These are phyloP conservation scores for Tyria jacobaeae DNA, from an alignment of 2,888 invertebrate genomes.

Conservation along the genomic window DNA sequence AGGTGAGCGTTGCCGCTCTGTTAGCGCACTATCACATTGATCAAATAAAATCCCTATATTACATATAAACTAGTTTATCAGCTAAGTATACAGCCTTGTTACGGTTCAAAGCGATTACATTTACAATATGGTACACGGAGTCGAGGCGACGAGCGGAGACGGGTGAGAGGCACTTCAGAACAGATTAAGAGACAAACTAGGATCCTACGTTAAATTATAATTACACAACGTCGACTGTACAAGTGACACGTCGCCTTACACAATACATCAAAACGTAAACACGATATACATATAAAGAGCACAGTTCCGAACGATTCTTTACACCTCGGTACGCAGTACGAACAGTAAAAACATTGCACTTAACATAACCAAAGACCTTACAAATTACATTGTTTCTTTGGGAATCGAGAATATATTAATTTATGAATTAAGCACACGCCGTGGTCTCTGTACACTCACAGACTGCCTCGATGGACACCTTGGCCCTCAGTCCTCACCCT, in stretches of 20 bases:
- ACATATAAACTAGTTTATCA: conserved; percentile 67
- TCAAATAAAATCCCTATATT: conserved; percentile 64
- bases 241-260: conserved; percentile 47
- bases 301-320: conserved; percentile 60
- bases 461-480: conserved; percentile 40
- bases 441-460: conserved; percentile 53
- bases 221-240: conserved; percentile 68
- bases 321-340: conserved; percentile 63
- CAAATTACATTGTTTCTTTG: conserved; percentile 72
- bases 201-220: conserved; percentile 66
- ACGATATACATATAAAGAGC: conserved; percentile 76
- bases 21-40: conserved; percentile 67
- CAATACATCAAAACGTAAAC: conserved; percentile 61
- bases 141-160: conserved; percentile 66
- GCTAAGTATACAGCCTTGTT: conserved; percentile 77
- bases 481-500: conserved; percentile 17
- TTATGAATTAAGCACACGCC: conserved; percentile 67
- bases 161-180: conserved; percentile 83
- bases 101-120: conserved; percentile 72
- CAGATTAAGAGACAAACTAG: conserved; percentile 67
- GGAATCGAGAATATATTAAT: conserved; percentile 72
- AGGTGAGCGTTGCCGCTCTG: conserved; percentile 25
- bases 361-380: conserved; percentile 74
- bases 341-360: conserved; percentile 73
- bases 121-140: conserved; percentile 82